These are phyloP conservation scores for Heterodera carotae DNA, from an alignment of 1,140 invertebrate species.

Conservation along the genomic window DNA sequence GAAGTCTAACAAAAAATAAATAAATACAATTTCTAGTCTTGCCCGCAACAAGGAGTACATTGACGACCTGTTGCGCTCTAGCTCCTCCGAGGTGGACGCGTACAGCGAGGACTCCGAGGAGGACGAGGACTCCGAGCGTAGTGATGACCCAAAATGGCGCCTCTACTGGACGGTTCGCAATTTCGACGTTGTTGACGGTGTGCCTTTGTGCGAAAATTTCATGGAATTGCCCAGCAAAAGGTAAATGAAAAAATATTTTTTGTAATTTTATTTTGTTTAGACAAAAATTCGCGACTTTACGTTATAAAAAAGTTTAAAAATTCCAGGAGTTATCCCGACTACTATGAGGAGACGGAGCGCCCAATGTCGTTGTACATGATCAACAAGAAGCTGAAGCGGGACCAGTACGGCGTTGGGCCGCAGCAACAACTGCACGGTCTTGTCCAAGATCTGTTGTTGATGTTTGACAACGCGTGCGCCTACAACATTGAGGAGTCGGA, in stretches of 20 bases:
- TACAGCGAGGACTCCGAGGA: slow-evolving; percentile 64
- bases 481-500: slow-evolving; percentile 86
- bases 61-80: slow-evolving; percentile 70
- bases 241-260: slow-evolving; percentile 58
- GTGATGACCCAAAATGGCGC: slow-evolving; percentile 78
- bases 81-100: slow-evolving; percentile 70
- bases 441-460: slow-evolving; percentile 68
- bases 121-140: slow-evolving; percentile 65
- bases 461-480: slow-evolving; percentile 95
- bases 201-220: slow-evolving; percentile 82
- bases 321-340: slow-evolving; percentile 81
- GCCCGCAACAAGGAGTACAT: slow-evolving; percentile 67
- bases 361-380: slow-evolving; percentile 92
- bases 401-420: slow-evolving; percentile 34
- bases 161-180: slow-evolving; percentile 78
- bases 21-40: slow-evolving; percentile 39
- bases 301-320: no score
- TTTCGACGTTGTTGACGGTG: slow-evolving; percentile 74
- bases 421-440: slow-evolving; percentile 35
- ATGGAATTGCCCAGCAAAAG: slow-evolving; percentile 83
- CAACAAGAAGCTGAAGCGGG: slow-evolving; percentile 78
- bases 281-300: no score
- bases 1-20: no score
- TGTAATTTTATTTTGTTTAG: no score
- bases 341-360: slow-evolving; percentile 93